phyloP scores from a whole-genome alignment of 2,888 invertebrate species.

The Melanotus villosus region DNA sequence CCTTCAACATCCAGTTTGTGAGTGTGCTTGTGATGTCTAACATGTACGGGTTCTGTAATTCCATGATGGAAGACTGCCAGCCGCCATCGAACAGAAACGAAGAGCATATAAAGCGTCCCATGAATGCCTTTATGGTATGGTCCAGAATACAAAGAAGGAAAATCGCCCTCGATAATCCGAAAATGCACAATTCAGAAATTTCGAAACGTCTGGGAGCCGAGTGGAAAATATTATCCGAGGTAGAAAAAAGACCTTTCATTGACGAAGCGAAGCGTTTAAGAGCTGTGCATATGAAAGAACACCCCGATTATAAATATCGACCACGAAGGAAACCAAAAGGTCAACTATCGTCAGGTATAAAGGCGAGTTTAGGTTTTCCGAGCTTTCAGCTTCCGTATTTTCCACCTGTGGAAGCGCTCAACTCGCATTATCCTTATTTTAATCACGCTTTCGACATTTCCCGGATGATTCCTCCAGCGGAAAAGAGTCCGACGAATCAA shows the following conservation, averaged over 20 bases:
- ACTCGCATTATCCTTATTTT: conserved; percentile 81
- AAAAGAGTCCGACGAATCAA: conserved; percentile 65
- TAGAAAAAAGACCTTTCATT: conserved; percentile 93
- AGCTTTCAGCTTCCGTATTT: conserved; percentile 78
- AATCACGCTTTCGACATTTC: conserved; percentile 76
- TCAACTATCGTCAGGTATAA: conserved; percentile 69
- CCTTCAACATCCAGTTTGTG: conserved; percentile 40
- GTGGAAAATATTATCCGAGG: conserved; percentile 91
- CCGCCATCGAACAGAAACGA: conserved; percentile 64
- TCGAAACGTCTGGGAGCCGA: conserved; percentile 93
- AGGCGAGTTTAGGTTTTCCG: conserved; percentile 70
- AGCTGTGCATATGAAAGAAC: conserved; percentile 91
- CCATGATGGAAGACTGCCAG: conserved; percentile 64
- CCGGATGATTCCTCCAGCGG: conserved; percentile 64
- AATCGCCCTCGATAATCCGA: conserved; percentile 95
- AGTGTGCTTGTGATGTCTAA: conserved; percentile 56
- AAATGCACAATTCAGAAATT: conserved; percentile 92
- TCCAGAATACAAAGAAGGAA: conserved; percentile 91
- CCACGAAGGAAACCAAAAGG: conserved; percentile 89
- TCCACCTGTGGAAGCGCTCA: conserved; percentile 72
- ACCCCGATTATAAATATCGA: conserved; percentile 92
- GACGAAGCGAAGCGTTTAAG: conserved; percentile 94
- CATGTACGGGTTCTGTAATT: conserved; percentile 59
- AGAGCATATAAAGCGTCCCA: conserved; percentile 94
- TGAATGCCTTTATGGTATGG: conserved; percentile 99